Evolutionary conservation across 2,797 vertebrate genomes (phyloP).

Genomic region (Pyrocephalus nanus): DNA sequence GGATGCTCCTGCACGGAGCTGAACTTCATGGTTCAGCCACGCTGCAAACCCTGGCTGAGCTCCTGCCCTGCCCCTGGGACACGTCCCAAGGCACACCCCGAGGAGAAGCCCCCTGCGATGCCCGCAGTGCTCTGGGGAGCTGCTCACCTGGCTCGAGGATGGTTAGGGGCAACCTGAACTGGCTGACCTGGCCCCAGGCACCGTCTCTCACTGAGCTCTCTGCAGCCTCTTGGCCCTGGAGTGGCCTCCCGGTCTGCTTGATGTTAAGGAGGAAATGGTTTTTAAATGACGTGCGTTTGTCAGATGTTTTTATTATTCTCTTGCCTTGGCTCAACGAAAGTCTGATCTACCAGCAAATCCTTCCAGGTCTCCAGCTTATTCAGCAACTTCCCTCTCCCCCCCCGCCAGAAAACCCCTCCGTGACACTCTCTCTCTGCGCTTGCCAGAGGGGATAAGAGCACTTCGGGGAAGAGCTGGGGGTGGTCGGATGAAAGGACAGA

Average conservation of each 20-base stretch:
- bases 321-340: constrained; percentile 50
- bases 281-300: constrained; percentile 56
- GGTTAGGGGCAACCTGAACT: neutral
- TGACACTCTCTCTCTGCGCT: neutral
- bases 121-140: neutral
- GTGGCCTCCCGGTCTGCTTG: constrained; percentile 3
- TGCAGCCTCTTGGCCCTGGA: constrained; percentile 12
- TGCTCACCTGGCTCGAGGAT: fast-evolving
- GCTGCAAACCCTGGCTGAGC: neutral
- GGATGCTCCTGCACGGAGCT: neutral
- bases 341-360: constrained; percentile 53
- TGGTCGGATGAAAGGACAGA: neutral
- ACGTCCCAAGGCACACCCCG: neutral
- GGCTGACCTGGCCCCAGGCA: neutral
- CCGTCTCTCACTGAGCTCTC: neutral
- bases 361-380: constrained; percentile 56
- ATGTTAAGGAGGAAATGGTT: constrained; percentile 63
- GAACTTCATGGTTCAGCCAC: fast-evolving
- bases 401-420: neutral
- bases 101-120: neutral
- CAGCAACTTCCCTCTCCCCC: constrained; percentile 24
- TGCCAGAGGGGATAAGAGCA: neutral
- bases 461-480: neutral
- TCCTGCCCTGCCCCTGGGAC: neutral
- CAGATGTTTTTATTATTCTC: constrained; percentile 71